Percentiles rank a stretch among this genome's conserved stretches.
phyloP scores from a whole-genome alignment of 2,888 invertebrate genomes.

The Balanococcus diminutus region DNA sequence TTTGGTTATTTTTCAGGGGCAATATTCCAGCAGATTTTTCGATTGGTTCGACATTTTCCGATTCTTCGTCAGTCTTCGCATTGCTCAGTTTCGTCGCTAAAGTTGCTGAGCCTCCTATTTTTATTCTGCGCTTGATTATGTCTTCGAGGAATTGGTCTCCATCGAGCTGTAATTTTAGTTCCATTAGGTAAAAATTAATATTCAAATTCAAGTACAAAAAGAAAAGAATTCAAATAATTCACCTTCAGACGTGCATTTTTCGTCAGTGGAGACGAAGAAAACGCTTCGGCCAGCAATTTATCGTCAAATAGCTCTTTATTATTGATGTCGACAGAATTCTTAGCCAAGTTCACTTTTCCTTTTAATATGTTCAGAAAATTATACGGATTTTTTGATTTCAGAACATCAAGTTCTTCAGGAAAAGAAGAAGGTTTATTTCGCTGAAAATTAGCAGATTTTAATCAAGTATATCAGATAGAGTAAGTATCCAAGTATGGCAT shows the following conservation, averaged over 20 bases:
- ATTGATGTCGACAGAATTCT: neutral
- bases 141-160: neutral
- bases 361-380: constrained; percentile 43
- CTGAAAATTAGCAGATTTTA: neutral
- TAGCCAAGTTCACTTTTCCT: constrained; percentile 36
- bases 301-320: neutral
- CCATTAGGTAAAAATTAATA: neutral
- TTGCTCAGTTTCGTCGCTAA: neutral
- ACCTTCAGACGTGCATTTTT: neutral
- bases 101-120: neutral
- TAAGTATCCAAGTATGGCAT: neutral
- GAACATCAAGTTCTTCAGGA: neutral
- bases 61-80: neutral
- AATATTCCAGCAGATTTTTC: neutral
- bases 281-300: neutral
- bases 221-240: neutral
- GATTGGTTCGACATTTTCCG: neutral
- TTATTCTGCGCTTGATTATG: neutral
- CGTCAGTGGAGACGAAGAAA: neutral
- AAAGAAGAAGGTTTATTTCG: neutral
- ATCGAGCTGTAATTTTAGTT: neutral
- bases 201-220: neutral
- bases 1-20: neutral
- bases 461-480: neutral
- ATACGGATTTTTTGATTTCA: constrained; percentile 18